A percentile compares a stretch with the other conserved stretches of the same genome.
Conservation (phyloP, 92 coral and sea anemone species). For the Actinernus sp. region DNA sequence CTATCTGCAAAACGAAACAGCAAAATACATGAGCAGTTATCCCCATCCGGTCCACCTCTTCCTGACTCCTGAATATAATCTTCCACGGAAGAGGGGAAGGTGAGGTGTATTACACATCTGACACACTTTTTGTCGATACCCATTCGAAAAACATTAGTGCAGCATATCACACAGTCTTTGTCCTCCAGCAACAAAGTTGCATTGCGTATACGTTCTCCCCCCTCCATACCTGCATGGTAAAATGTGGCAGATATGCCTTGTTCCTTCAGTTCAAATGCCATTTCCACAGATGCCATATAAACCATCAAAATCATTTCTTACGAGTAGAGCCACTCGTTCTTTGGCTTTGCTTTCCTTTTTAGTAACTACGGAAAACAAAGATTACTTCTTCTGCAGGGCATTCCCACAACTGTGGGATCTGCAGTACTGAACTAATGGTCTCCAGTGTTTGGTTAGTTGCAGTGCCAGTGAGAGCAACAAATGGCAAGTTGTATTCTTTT, state of each 20-base stretch:
- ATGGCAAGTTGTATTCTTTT: too few species aligned
- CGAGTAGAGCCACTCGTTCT: constrained; percentile 29
- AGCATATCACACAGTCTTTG: constrained; percentile 34
- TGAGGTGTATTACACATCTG: too few species aligned
- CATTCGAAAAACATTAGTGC: constrained; percentile 48
- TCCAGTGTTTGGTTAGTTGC: too few species aligned
- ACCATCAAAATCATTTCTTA: constrained; percentile 28
- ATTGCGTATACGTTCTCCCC: constrained; percentile 37
- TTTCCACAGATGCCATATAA: constrained; percentile 63
- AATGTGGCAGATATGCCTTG: constrained; percentile 28
- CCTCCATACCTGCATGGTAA: constrained; percentile 47
- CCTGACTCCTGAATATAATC: too few species aligned
- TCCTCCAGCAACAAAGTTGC: constrained; percentile 31
- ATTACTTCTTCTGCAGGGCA: too few species aligned
- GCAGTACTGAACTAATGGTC: too few species aligned
- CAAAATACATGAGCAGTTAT: too few species aligned
- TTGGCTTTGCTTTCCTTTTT: constrained; percentile 44
- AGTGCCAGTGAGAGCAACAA: too few species aligned
- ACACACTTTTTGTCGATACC: constrained; percentile 42
- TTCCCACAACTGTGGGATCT: too few species aligned
- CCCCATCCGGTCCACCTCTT: too few species aligned
- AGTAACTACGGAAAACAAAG: constrained; percentile 12
- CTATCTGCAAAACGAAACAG: too few species aligned
- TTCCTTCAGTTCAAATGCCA: constrained; percentile 34
- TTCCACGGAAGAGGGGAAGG: too few species aligned